These are phyloP conservation scores for Xiphophorus couchianus DNA, from an alignment of 2,113 vertebrate species.

Conservation along the genomic window DNA sequence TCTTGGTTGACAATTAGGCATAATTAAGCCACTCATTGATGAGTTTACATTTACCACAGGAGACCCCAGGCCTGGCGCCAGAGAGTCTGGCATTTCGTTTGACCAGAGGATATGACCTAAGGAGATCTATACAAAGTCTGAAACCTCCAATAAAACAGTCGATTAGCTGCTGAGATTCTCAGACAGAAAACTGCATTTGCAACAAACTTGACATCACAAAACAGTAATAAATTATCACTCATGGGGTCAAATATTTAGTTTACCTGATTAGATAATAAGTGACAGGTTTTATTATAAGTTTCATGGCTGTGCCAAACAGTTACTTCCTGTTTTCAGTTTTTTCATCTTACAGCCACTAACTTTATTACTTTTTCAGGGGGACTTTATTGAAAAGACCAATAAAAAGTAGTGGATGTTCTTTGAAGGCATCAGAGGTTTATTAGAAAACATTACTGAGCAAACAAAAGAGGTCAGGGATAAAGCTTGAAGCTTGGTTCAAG, in stretches of 20 bases:
- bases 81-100: conserved; percentile 80
- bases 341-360: too few species aligned
- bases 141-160: conserved; percentile 15
- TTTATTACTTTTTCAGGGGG: too few species aligned
- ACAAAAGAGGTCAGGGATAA: too few species aligned
- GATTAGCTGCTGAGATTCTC: conserved; percentile 41
- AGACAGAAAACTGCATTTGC: conserved; percentile 23
- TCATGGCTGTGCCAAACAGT: too few species aligned
- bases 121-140: conserved; percentile 39
- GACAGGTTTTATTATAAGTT: background rate
- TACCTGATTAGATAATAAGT: background rate
- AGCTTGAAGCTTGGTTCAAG: too few species aligned
- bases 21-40: conserved; percentile 79
- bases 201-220: background rate
- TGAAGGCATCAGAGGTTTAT: too few species aligned
- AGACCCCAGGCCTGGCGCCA: conserved; percentile 81
- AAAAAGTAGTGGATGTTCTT: too few species aligned
- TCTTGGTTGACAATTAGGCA: conserved; percentile 84
- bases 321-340: too few species aligned
- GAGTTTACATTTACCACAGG: conserved; percentile 81
- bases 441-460: too few species aligned
- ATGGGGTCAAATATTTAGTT: background rate
- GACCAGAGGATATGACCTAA: conserved; percentile 26
- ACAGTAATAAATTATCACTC: background rate
- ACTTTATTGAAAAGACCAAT: too few species aligned